Conservation (phyloP, 2,888 invertebrate genomes). For the Sceliomorpha sp. region DNA sequence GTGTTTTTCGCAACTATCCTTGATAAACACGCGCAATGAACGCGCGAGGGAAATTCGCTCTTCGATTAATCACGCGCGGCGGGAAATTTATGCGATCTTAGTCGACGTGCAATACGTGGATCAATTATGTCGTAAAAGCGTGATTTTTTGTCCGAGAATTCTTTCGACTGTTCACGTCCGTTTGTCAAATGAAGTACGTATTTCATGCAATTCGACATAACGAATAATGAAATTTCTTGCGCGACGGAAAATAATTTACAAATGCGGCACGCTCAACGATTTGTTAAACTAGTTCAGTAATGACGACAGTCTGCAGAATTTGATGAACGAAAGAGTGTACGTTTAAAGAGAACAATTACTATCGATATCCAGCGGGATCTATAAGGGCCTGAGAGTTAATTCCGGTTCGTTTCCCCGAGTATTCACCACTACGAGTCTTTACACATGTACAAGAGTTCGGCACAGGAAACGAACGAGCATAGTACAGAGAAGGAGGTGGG, state of each 20-base stretch:
- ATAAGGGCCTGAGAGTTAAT: slow-evolving; percentile 62
- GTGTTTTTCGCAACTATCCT: no score
- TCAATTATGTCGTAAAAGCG: no score
- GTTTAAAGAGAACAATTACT: slow-evolving; percentile 68
- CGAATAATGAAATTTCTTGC: no score
- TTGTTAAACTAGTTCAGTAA: slow-evolving; percentile 39
- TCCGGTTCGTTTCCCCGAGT: slow-evolving; percentile 72
- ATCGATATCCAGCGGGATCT: slow-evolving; percentile 64
- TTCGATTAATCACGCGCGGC: no score
- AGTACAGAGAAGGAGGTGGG: slow-evolving; percentile 52
- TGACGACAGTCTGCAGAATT: slow-evolving; percentile 44
- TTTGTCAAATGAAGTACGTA: no score
- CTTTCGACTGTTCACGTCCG: no score
- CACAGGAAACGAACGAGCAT: slow-evolving; percentile 56
- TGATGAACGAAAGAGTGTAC: slow-evolving; percentile 51
- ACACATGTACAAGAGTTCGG: slow-evolving; percentile 55
- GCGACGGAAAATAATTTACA: slow-evolving; percentile 8
- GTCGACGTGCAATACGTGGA: no score
- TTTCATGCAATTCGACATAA: no score
- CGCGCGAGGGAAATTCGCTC: no score
- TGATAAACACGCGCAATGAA: no score
- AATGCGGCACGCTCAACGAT: slow-evolving; percentile 37
- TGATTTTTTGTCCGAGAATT: no score
- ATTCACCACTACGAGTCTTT: slow-evolving; percentile 58
- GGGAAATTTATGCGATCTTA: no score